Base-by-base conservation (phyloP, 1,140 invertebrate genomes). In the Notospermus geniculatus region DNA sequence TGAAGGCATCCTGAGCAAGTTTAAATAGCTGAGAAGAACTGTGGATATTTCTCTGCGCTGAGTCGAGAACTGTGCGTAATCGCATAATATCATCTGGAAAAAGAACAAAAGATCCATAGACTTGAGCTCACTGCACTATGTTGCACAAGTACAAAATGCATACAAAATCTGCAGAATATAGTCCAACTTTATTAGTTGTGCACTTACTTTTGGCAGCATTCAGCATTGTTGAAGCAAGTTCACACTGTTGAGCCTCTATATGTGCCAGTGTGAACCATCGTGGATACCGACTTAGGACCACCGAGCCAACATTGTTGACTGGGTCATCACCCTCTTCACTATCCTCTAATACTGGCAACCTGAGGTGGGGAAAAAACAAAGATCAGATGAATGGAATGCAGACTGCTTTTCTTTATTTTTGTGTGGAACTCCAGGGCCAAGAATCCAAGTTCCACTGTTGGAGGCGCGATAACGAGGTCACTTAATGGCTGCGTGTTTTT, bases 1-100 rank as follows among this genome's bases (percentile, higher is more conserved):
- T 86, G 80, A 91, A 89, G 27, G 90, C 89, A 81, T 92, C 90
- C 79, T 91, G 90, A 54, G 91, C 90, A 29, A 92, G 80, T 67
- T 91, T 89, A 81, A 91, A 92, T 64, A 93, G 83, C 80, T 91
- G 90, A 17, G 89, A 88, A 2, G 89, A 90, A 74, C 88, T 90
- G 69, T 91, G 89, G 64, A 93, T 90, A 81, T 91, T 89, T 43
- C 86, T 82, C 74, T 90, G 88, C 17, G 89, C 87, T 46, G 89
- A 88, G 71, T 90, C 89, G 41, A 92, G 78, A 29, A 91, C 89
- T 1, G 86, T 87, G 13, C 87, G 84, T 54, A 92, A 79, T 15
- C 89, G 83, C 58, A 85, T 82, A 1, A 87, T 84, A 71, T 90
- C 89, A 69, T 87, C 89, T 85, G 83, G 0, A 74, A 68, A 57